Evolutionary conservation across 2,113 vertebrate genomes (phyloP), one percentile per base, ranked within the genome.

Genomic region (Dicrurus megarhynchus): DNA sequence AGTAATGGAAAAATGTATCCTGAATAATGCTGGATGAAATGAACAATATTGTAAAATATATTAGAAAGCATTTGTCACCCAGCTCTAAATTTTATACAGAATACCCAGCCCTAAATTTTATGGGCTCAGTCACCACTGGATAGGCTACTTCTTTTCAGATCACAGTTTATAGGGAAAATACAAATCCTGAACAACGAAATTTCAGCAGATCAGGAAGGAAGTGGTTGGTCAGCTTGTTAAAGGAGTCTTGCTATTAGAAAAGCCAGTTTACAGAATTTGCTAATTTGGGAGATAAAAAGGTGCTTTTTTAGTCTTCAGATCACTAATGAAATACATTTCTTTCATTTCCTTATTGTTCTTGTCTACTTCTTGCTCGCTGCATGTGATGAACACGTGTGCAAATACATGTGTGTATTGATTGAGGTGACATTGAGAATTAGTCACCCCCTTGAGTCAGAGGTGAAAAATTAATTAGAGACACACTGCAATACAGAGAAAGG

Each of bases 331-430:
- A 80, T 52, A 20, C 1, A n/a, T 64, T 68, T 61, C 3, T 81
- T 84, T 56, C 1, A 28, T 84, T 87, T 90, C 19, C 55, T 64
- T 57, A 1, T 41, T 46, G 19, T 33, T 69, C 27, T 82, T 13
- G 21, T 19, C 11, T 33, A 9, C 17, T 5, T 44, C 23, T 84
- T 56, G 9, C 44, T 50, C 47, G 12, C 20, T 71, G 27, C 44
- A 9, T 7, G 33, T 12, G 61, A 76, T 39, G 35, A 71, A 82
- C 39, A 44, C 4, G 2, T 41, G 41, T 6, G 0, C 13, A 61
- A 73, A 86, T 16, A 35, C 46, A 42, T 2, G 0, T 0, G 19
- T 47, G 35, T 28, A 47, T 46, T 4, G 6, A 28, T 33, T 1
- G 0, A 13, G 44, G 52, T n/a, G 55, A 24, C 28, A 21, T 1